Conservation (phyloP, 2,113 vertebrate genomes). For the Petromus typicus region DNA sequence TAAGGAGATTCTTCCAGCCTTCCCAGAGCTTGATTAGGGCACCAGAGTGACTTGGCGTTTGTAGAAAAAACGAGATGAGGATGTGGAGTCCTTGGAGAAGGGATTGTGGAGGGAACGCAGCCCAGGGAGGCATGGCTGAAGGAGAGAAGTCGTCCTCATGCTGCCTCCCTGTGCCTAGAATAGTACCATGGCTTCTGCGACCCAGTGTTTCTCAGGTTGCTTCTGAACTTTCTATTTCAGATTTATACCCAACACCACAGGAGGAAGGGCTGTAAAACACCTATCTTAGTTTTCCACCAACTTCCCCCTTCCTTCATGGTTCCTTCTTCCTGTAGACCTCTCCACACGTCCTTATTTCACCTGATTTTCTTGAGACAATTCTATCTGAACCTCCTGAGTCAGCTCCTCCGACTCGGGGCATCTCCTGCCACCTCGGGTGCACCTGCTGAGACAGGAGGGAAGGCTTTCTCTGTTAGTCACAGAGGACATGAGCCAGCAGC, state of each 20-base stretch:
- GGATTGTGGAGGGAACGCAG: not conserved
- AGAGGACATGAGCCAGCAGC: not conserved
- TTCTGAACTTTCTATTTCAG: not conserved
- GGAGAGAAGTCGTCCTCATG: rapidly evolving
- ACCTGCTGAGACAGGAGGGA: not conserved
- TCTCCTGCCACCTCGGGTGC: too few species aligned
- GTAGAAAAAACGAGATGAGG: not conserved
- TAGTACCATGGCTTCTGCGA: rapidly evolving
- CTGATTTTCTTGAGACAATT: too few species aligned
- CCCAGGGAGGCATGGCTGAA: not conserved
- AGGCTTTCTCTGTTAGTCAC: not conserved
- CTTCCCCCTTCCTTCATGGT: too few species aligned
- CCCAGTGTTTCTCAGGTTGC: rapidly evolving
- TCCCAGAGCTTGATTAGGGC: too few species aligned
- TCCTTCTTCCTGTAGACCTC: not conserved
- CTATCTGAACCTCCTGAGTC: too few species aligned
- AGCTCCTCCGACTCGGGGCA: too few species aligned
- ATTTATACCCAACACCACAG: rapidly evolving
- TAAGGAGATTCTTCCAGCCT: too few species aligned
- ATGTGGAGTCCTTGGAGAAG: rapidly evolving
- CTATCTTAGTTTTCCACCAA: not conserved
- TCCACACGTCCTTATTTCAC: too few species aligned
- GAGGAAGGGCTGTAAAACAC: too few species aligned
- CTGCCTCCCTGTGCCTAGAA: not conserved
- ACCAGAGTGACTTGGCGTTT: too few species aligned